Conservation (phyloP, 1,140 invertebrate species). For the Brachionus rotundiformis region DNA sequence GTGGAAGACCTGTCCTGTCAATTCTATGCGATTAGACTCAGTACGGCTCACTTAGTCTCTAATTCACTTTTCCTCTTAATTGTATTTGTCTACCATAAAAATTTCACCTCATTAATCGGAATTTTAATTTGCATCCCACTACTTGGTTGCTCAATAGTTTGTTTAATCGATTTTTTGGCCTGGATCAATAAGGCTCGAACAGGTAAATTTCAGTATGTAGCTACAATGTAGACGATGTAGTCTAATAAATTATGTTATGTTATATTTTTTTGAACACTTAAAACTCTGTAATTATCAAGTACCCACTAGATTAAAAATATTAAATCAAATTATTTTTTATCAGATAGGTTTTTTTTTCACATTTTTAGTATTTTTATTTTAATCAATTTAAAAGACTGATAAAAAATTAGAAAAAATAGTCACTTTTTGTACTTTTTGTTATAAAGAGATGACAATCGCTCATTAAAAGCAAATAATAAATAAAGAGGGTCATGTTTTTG, state of each 20-base stretch:
- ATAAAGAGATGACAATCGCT: not conserved
- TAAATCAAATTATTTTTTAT: no score
- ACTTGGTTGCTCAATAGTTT: slow-evolving; percentile 2
- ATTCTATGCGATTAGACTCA: not conserved
- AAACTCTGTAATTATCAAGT: no score
- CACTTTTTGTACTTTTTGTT: not conserved
- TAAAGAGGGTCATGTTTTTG: slow-evolving; percentile 36
- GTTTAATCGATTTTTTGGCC: not conserved
- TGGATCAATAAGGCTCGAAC: not conserved
- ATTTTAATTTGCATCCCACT: not conserved
- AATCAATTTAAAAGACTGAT: not conserved
- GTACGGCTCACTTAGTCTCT: not conserved
- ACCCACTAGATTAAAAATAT: no score
- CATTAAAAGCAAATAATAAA: slow-evolving; percentile 36
- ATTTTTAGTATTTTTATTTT: not conserved
- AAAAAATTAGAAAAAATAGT: not conserved
- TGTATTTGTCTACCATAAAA: not conserved
- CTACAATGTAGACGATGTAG: no score
- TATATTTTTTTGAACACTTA: no score
- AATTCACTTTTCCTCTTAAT: not conserved
- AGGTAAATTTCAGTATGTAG: no score
- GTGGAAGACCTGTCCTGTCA: slow-evolving; percentile 13
- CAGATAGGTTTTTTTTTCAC: not conserved
- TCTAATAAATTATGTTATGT: no score
- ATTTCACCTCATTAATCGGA: not conserved